A percentile compares a stretch with the other conserved stretches of the same genome.
phyloP scores from a whole-genome alignment of 1,140 invertebrate genomes.

The Neomicropteryx cornuta region DNA sequence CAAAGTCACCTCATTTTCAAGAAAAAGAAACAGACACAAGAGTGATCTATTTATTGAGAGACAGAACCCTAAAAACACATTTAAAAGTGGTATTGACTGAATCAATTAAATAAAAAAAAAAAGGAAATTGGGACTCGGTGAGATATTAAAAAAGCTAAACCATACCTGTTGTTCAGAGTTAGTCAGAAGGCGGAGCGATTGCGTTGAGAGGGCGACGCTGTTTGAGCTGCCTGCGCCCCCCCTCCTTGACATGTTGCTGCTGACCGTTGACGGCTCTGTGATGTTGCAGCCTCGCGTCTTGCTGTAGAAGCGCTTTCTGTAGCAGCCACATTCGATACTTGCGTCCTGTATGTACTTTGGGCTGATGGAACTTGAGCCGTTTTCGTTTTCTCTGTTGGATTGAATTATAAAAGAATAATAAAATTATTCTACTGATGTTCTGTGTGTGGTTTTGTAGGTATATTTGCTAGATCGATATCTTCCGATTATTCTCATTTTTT shows the following conservation, averaged over 20 bases:
- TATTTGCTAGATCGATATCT: constrained; percentile 18
- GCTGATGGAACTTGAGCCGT: constrained; percentile 65
- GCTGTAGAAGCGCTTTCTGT: constrained; percentile 38
- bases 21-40: too few species aligned
- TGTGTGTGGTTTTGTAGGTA: constrained; percentile 1
- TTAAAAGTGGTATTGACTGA: too few species aligned
- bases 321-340: constrained; percentile 53
- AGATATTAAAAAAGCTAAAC: constrained; percentile 1
- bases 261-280: too few species aligned
- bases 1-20: too few species aligned
- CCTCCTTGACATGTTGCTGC: too few species aligned
- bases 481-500: background rate
- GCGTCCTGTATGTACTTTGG: constrained; percentile 64
- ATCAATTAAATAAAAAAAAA: background rate
- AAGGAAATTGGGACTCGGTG: constrained; percentile 4
- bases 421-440: constrained; percentile 1
- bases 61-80: too few species aligned
- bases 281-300: constrained; percentile 13
- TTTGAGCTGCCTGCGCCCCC: too few species aligned
- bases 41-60: too few species aligned
- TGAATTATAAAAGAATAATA: background rate
- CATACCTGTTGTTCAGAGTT: too few species aligned
- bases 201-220: too few species aligned
- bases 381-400: constrained; percentile 59
- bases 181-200: too few species aligned